These are phyloP conservation scores for Montipora cactus DNA, from an alignment of 64 coral and sea anemone species.

Conservation along the genomic window DNA sequence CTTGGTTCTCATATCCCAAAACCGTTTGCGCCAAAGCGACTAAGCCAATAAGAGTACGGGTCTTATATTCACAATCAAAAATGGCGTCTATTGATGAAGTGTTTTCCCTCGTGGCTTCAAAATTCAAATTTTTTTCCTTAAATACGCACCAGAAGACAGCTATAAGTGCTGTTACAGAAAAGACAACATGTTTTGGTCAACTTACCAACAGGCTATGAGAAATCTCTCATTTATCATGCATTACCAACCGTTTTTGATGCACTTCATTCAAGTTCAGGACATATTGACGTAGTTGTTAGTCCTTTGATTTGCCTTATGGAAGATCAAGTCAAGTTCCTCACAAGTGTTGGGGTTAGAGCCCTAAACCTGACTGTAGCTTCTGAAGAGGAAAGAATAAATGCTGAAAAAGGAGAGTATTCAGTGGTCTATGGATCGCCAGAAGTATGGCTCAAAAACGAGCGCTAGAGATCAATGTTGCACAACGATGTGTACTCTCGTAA, in stretches of 20 bases:
- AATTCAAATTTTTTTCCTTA: not conserved
- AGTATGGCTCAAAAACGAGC: constrained; percentile 53
- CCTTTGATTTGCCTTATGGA: constrained; percentile 56
- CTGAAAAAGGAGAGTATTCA: constrained; percentile 51
- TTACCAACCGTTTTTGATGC: constrained; percentile 54
- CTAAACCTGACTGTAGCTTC: constrained; percentile 11
- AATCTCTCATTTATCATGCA: not conserved
- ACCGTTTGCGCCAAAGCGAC: not conserved
- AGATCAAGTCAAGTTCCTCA: constrained; percentile 40
- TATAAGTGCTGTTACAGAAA: not conserved
- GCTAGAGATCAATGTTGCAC: constrained; percentile 53
- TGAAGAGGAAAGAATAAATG: constrained; percentile 2
- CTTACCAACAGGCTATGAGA: not conserved
- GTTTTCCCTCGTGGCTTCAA: not conserved
- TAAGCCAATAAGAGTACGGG: not conserved
- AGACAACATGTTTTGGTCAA: not conserved
- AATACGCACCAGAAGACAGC: not conserved
- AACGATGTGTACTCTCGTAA: constrained; percentile 44
- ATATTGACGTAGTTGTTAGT: constrained; percentile 53
- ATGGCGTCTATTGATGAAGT: not conserved
- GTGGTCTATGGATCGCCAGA: constrained; percentile 57
- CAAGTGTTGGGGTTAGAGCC: not conserved
- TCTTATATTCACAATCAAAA: not conserved
- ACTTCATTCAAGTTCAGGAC: not conserved
- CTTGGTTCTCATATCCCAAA: not conserved